Conservation (phyloP, 2,888 invertebrate species). For the Drosophila nr. fundita region DNA sequence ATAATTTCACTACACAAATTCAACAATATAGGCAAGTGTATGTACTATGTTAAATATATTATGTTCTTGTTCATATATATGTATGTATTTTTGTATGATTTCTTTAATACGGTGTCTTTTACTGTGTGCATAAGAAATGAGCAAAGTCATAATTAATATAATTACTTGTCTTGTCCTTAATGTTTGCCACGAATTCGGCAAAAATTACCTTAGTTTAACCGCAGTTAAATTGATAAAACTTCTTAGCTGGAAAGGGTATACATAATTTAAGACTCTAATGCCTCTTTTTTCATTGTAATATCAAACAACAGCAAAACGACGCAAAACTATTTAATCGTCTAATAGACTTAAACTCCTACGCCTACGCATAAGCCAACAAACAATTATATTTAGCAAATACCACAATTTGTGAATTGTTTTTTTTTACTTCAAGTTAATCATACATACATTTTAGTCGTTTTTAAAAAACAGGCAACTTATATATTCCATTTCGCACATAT, state of each 20-base stretch:
- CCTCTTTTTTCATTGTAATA: slow-evolving; percentile 50
- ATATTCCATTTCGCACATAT: slow-evolving; percentile 55
- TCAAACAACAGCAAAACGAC: slow-evolving; percentile 67
- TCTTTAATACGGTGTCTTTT: slow-evolving; percentile 14
- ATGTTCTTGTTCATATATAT: slow-evolving; percentile 25
- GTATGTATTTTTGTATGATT: slow-evolving; percentile 27
- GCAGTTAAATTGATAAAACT: slow-evolving; percentile 30
- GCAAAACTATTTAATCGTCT: slow-evolving; percentile 56
- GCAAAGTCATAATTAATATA: slow-evolving; percentile 77
- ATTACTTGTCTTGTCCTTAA: slow-evolving; percentile 54
- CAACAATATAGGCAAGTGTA: slow-evolving; percentile 66
- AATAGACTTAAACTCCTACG: slow-evolving; percentile 46
- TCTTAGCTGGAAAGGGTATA: slow-evolving; percentile 34
- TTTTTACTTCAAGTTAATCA: slow-evolving; percentile 32
- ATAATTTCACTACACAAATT: slow-evolving; percentile 78
- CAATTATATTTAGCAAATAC: slow-evolving; percentile 58
- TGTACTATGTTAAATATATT: slow-evolving; percentile 51
- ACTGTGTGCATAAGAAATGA: slow-evolving; percentile 63
- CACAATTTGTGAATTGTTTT: slow-evolving; percentile 48
- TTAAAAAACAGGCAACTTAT: slow-evolving; percentile 80
- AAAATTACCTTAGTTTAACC: slow-evolving; percentile 41
- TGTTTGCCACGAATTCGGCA: slow-evolving; percentile 22
- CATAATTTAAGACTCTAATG: slow-evolving; percentile 60
- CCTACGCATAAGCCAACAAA: slow-evolving; percentile 65
- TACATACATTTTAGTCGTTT: slow-evolving; percentile 50